A percentile compares a stretch with the other conserved stretches of the same genome.
Conservation (phyloP, 2,888 invertebrate genomes). For the Subacronicta megacephala region DNA sequence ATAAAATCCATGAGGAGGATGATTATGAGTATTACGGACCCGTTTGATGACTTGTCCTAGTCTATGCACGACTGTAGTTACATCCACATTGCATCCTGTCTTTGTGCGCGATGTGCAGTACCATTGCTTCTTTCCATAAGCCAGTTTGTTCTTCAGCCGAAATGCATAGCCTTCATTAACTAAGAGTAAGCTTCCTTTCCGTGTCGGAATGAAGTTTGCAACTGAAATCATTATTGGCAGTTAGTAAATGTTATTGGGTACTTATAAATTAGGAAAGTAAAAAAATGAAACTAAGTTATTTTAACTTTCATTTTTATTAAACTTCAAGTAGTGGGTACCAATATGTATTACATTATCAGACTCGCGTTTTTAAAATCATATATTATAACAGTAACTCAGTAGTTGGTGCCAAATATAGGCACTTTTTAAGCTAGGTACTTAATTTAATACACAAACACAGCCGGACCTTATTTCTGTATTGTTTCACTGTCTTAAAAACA, state of each 20-base stretch:
- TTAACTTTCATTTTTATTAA: too few species aligned
- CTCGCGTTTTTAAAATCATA: too few species aligned
- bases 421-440: too few species aligned
- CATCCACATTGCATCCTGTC: constrained; percentile 81
- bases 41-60: constrained; percentile 73
- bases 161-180: constrained; percentile 82
- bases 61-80: constrained; percentile 75
- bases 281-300: constrained; percentile 22
- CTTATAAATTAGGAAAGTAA: not conserved
- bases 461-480: too few species aligned
- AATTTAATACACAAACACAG: too few species aligned
- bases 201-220: constrained; percentile 80
- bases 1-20: constrained; percentile 80
- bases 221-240: constrained; percentile 69
- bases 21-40: constrained; percentile 79
- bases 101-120: constrained; percentile 81
- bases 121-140: constrained; percentile 85
- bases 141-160: constrained; percentile 81
- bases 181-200: constrained; percentile 79
- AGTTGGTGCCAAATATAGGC: too few species aligned
- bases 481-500: too few species aligned
- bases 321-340: too few species aligned
- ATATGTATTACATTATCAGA: too few species aligned
- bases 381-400: too few species aligned
- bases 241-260: constrained; percentile 33